Evolutionary conservation across 2,113 vertebrate genomes (phyloP).

Genomic region (Psammodynastes pulverulentus): DNA sequence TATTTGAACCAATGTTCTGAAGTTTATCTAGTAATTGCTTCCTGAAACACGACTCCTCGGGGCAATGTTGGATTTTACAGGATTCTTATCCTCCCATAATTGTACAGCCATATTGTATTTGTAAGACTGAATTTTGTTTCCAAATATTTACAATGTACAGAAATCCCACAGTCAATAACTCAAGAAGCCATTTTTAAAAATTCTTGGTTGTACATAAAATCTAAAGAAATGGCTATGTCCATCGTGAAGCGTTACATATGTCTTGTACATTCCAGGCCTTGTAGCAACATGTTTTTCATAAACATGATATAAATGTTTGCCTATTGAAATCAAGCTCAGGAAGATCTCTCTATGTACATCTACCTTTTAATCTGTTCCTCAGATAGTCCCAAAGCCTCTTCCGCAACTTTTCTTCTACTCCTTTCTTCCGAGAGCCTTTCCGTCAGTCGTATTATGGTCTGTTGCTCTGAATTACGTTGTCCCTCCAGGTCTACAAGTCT

Average conservation of each 20-base stretch:
- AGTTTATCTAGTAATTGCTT: neutral
- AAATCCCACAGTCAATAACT: neutral
- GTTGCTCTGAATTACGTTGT: conserved; percentile 68
- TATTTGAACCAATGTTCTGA: neutral
- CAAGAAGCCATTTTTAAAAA: neutral
- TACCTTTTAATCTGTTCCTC: conserved; percentile 73
- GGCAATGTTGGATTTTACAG: neutral
- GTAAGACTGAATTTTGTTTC: neutral
- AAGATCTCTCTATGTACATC: neutral
- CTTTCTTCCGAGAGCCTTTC: conserved; percentile 77
- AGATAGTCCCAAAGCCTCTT: conserved; percentile 77
- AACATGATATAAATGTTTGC: neutral
- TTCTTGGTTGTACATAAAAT: neutral
- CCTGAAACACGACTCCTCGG: neutral
- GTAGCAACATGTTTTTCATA: neutral
- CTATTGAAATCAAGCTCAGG: neutral
- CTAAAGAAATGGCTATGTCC: neutral
- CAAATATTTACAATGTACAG: neutral
- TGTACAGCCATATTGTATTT: neutral
- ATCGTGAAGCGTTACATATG: neutral
- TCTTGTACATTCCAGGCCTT: neutral
- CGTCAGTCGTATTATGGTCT: conserved; percentile 66
- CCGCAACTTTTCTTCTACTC: conserved; percentile 73
- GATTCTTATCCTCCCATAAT: neutral
- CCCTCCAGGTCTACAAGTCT: conserved; percentile 81